Evolutionary conservation across 2,113 vertebrate species (phyloP), one percentile per base, ranked within the genome.

Genomic region (Pseudorasbora parva): DNA sequence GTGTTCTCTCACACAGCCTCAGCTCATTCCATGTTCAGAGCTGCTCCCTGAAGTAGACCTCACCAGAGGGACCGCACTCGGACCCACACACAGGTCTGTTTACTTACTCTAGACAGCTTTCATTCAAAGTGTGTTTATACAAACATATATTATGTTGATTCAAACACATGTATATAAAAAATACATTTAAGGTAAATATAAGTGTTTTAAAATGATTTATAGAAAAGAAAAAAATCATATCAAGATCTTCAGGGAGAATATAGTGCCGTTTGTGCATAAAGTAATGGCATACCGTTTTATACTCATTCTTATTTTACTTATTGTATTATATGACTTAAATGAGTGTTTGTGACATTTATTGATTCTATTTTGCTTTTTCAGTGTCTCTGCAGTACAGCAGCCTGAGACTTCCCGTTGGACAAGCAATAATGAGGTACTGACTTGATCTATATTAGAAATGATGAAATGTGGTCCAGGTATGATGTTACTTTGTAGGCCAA

Each of bases 391-490:
- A 0, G 71, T 93, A 25, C 92, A 93, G 14, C 95, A 94, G 68
- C 88, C 92, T 11, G 92, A 90, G 89, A 94, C 94, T 77, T 87
- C 92, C 60, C 94, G 90, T 84, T 62, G 92, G 87, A 93, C 91
- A 81, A 93, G 92, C 77, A 51, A 87, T 12, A 57, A 79, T 45
- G 78, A 87, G 86, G 86, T 87, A 68, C 37, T 66, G 21, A 78
- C 19, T 71, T 49, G 4, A 30, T 73, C 12, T 47, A 30, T 17
- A 23, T 71, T 5, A 71, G 11, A 71, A 71, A 71, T 71, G 0
- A 43, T 69, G 4, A 43, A 69, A 14, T 71, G 1, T 37, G 37
- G 37, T 7, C 5, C 37, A 37, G 5, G 37, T 37, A 6, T 37
- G 37, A 37, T 7, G 1, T 37, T 6, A 37, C 37, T 37, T 37